Evolutionary conservation across 2,797 vertebrate genomes (phyloP).

Genomic region (Erethizon dorsatum): DNA sequence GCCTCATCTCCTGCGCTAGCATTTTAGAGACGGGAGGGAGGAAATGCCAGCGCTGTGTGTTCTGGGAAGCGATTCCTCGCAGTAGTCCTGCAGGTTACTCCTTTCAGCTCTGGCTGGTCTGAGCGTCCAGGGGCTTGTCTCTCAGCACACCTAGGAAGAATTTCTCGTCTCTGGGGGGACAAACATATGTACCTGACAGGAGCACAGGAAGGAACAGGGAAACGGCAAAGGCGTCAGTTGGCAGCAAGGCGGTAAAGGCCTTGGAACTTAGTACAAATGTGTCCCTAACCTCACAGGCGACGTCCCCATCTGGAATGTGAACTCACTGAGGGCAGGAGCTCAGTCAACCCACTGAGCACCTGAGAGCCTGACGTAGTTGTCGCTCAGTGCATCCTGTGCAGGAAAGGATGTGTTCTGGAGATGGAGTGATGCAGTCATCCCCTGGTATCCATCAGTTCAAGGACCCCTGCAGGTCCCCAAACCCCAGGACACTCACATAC

Average conservation of each 20-base stretch:
- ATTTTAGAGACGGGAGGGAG: not conserved
- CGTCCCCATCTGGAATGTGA: not conserved
- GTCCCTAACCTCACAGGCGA: not conserved
- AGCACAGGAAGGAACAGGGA: not conserved
- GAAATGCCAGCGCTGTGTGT: not conserved
- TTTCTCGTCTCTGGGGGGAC: not conserved
- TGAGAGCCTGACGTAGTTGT: not conserved
- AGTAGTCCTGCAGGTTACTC: not conserved
- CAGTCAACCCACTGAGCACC: fast-evolving
- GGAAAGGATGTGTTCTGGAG: not conserved
- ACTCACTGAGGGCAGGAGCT: not conserved
- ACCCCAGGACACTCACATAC: not conserved
- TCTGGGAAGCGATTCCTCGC: not conserved
- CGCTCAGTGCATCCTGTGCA: not conserved
- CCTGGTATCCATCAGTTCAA: not conserved
- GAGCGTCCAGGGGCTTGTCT: not conserved
- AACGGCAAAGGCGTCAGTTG: not conserved
- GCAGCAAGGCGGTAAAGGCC: not conserved
- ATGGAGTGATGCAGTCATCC: not conserved
- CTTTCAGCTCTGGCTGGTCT: not conserved
- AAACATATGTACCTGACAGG: not conserved
- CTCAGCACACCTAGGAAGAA: not conserved
- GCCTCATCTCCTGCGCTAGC: fast-evolving
- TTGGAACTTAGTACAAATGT: not conserved
- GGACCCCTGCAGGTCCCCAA: too few relatives aligned